Evolutionary conservation across 2,113 vertebrate genomes (phyloP).

Genomic region (human): GRCh38 chr15:61713001-61713500

Average conservation of each 20-base stretch:
- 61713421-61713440: not conserved
- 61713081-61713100: not conserved
- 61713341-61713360: not conserved
- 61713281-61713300: not conserved
- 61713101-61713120: not conserved
- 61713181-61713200: not conserved
- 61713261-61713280: not conserved
- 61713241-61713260: not conserved
- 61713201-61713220: not conserved
- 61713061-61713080: not conserved
- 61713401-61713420: not conserved
- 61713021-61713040: rapidly evolving
- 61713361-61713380: not conserved
- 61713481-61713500: not conserved
- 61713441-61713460: not conserved
- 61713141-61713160: not conserved
- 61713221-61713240: not conserved
- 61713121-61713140: not conserved
- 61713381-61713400: not conserved
- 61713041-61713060: not conserved
- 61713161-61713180: not conserved
- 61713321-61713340: not conserved
- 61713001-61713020: not conserved
- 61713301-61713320: not conserved
- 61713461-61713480: not conserved